phyloP scores from a whole-genome alignment of 1,140 invertebrate species.

The Antheraea pernyi region DNA sequence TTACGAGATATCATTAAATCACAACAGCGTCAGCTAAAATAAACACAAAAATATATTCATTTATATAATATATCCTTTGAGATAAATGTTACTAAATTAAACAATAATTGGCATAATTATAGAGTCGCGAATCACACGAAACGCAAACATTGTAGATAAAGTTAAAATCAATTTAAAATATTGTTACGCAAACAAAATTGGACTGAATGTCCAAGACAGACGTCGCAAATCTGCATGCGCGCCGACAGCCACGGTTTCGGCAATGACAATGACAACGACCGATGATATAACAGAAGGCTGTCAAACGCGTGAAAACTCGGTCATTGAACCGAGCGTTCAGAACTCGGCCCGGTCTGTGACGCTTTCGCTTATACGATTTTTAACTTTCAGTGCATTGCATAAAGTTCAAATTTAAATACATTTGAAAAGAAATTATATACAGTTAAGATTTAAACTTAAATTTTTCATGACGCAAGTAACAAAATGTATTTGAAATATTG shows the following conservation, averaged over 20 bases:
- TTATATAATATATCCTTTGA: background rate
- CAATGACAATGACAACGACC: slow-evolving; percentile 78
- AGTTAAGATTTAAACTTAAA: slow-evolving; percentile 51
- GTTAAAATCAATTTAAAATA: slow-evolving; percentile 30
- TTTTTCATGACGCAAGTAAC: background rate
- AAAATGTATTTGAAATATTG: background rate
- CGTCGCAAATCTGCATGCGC: slow-evolving; percentile 55
- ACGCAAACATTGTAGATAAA: slow-evolving; percentile 45
- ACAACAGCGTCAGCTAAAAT: background rate
- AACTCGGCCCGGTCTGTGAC: slow-evolving; percentile 35
- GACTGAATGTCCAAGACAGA: slow-evolving; percentile 41
- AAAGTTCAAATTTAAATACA: slow-evolving; percentile 53
- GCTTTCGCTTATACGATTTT: slow-evolving; percentile 69
- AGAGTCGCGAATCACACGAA: slow-evolving; percentile 30
- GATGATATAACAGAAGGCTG: slow-evolving; percentile 80
- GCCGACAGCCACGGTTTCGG: slow-evolving; percentile 61
- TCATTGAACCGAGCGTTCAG: slow-evolving; percentile 73
- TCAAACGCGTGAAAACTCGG: slow-evolving; percentile 80
- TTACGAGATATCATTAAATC: background rate
- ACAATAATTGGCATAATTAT: slow-evolving; percentile 21
- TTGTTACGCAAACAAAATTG: slow-evolving; percentile 46
- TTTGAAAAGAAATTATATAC: slow-evolving; percentile 41
- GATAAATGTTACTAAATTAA: background rate
- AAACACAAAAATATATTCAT: too few relatives aligned
- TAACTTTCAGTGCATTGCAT: slow-evolving; percentile 48